Base-by-base conservation (phyloP, 2,888 invertebrate species). In the Stenolophus ochropezus region DNA sequence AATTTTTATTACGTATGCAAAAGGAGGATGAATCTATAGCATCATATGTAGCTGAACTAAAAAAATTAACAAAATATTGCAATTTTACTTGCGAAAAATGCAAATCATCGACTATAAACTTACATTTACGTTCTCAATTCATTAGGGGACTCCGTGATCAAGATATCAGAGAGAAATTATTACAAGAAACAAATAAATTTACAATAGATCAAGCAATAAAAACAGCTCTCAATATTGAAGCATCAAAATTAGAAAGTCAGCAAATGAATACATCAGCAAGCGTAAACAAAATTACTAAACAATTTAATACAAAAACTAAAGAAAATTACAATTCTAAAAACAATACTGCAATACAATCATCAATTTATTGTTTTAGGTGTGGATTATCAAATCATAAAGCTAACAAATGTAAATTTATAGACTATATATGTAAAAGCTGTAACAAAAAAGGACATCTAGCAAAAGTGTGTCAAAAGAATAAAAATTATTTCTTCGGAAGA, bases 1-100 rank as follows among this genome's bases (percentile, higher is more conserved):
- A 78, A n/a, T 79, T 79, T 21, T 16, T 23, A 21, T 42, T 61
- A 18, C 23, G 79, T 1, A 6, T 61, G 18, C 69, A 79, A 25
- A 14, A 61, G 1, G 65, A 79, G 23, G 18, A 14, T 2, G 69
- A 79, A n/a, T 21, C 65, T 4, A 69, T 79, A 16, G n/a, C 42
- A 21, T 20, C n/a, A 0, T 65, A 49, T 16, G n/a, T 21, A 16
- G 69, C 79, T 16, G 65, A 49, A 47, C 11, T 79, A 3, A 69
- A 79, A 49, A 42, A 78, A 56, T 4, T 79, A 1, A 49, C 79
- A 1, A 79, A 18, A 23, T 21, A 61, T 18, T 33, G 61, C 16
- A 47, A 61, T 8, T 78, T 78, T 27, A 25, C 0, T 18, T 78
- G 61, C n/a, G 16, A 33, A 47, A 11, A 49, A 4, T 79, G 79